Evolutionary conservation across 1,140 invertebrate genomes (phyloP), one percentile per base, ranked within the genome.

Genomic region (Drosophila jambulina): DNA sequence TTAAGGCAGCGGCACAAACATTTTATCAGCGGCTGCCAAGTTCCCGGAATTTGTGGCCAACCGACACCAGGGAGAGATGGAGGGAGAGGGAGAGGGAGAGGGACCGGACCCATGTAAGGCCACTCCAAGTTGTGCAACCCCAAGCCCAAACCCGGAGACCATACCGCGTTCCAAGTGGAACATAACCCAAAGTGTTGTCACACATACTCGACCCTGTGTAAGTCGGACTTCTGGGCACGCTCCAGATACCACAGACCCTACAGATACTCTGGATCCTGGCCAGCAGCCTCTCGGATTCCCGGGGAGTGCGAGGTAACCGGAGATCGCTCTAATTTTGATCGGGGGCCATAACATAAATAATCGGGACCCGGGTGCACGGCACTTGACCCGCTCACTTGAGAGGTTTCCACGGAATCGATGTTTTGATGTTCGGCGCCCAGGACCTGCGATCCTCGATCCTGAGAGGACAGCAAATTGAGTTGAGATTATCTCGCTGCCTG

Each of bases 301-400:
- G 58, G 7, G 25, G 19, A 36, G 69, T 58, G 25, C 43, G 25
- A 21, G 51, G 69, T 71, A 78, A 83, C 63, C 64, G 65, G 69
- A 70, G 80, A 88, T 72, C 59, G 64, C 75, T 88, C 83, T 87
- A 88, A 91, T 87, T 91, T 88, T 79, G 62, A 84, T 82, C 80
- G 69, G 72, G 70, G 75, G 56, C 69, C 84, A 80, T 91, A 91
- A 91, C 87, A 82, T 91, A 91, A 91, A 91, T 91, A 91, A 82
- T 87, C 70, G 43, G 19, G 19, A 3, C 8, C 17, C 15, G 17
- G 56, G 54, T 70, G 78, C 74, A 70, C 69, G 64, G 61, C 78
- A 88, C 85, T 88, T 88, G 84, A 81, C 74, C 69, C 46, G 42
- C 61, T 62, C 36, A 27, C 27, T 25, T 1, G 48, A n/a, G 69